Evolutionary conservation across 2,113 vertebrate species (phyloP), one percentile per base, ranked within the genome.

Genomic region (Xiphorhynchus elegans): DNA sequence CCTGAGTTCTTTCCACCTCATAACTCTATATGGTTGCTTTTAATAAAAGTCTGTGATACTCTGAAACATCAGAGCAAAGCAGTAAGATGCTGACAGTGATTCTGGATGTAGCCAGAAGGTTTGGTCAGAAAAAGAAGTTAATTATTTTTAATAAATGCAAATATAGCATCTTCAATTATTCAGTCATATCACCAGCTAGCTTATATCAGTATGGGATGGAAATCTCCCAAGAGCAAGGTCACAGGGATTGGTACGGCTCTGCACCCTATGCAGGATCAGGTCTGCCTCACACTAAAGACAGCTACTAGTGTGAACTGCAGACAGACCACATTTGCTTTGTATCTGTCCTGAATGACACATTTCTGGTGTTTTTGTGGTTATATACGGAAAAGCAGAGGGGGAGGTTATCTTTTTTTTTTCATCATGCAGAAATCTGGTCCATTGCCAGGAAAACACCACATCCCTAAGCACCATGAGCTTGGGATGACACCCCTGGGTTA

Each of bases 121-220:
- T 69, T 70, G 56, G 68, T 35, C 25, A 42, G 56, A 47, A 31
- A 39, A 64, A 84, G 33, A 18, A 72, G n/a, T 58, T 59, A 14
- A 35, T 73, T 89, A 84, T 39, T 73, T 87, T 88, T 84, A 77
- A 85, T 63, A 74, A 53, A 88, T 39, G 39, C 17, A 72, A 84
- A 89, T 40, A 50, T 1, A 87, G 33, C 46, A 35, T 33, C 64
- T 44, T 67, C 49, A 59, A 19, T 46, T 33, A 56, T 35, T 47
- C 46, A 60, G 13, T 42, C 59, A 9, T 23, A 62, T 69, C 69
- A 84, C 20, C n/a, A 49, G 58, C 26, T 42, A 68, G 9, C 13
- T 67, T 40, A 12, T 62, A 52, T 2, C 0, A 0, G 7, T 31
- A 56, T 2, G 3, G 31, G 39, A 37, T n/a, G 42, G 56, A 75